phyloP scores from a whole-genome alignment of 2,888 invertebrate genomes.

The Pomacea canaliculata region DNA sequence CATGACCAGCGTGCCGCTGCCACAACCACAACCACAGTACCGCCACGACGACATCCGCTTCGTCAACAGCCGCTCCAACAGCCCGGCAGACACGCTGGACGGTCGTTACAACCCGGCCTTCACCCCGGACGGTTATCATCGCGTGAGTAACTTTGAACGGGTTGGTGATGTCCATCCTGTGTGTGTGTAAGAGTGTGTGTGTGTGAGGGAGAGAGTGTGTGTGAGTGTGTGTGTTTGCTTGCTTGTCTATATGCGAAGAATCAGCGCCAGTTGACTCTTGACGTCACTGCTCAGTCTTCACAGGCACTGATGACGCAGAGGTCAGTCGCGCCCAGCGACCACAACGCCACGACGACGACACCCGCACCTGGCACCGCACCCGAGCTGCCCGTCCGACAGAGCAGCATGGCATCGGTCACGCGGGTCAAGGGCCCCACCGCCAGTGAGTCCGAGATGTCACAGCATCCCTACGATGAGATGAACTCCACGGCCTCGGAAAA shows the following conservation, averaged over 20 bases:
- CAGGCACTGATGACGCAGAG: no score
- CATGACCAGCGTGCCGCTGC: background rate
- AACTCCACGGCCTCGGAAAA: conserved; percentile 3
- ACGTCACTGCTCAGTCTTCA: no score
- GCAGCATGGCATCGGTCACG: background rate
- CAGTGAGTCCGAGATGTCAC: background rate
- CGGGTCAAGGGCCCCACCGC: background rate
- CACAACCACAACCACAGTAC: background rate
- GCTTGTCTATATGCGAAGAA: no score
- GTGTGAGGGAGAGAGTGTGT: background rate
- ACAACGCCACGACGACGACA: no score
- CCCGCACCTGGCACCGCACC: background rate
- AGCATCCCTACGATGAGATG: conserved; percentile 16
- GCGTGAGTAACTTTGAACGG: background rate
- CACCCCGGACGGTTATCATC: background rate
- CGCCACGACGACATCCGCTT: conserved; percentile 13
- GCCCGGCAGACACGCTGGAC: conserved; percentile 16
- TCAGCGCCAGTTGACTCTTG: no score
- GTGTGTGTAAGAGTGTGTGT: background rate
- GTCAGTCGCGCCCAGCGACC: no score
- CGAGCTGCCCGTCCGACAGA: background rate
- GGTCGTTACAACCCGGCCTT: conserved; percentile 22
- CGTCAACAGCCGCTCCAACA: conserved; percentile 18
- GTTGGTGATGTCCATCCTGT: no score
- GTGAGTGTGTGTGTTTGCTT: background rate